These are phyloP conservation scores for Mirza zaza DNA, from an alignment of 2,113 vertebrate species.

Conservation along the genomic window DNA sequence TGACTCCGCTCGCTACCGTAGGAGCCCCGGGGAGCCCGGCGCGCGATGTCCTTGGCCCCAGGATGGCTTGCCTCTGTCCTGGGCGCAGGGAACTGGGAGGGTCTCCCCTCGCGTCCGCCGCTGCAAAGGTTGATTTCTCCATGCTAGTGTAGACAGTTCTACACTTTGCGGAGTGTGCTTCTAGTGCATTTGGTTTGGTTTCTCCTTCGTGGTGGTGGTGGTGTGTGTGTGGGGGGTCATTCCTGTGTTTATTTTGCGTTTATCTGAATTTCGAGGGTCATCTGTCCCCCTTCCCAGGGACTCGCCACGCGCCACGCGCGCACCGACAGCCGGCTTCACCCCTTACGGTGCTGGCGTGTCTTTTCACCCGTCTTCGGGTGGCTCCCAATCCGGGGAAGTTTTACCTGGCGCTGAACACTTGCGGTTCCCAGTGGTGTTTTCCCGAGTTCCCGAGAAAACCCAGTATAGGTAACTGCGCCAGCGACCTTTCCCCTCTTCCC, in stretches of 20 bases:
- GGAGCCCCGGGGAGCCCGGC: not conserved
- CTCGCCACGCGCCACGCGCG: not conserved
- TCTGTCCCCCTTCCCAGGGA: not conserved
- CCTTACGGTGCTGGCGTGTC: not conserved
- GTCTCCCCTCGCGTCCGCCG: not conserved
- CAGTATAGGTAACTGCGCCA: not conserved
- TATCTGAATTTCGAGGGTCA: not conserved
- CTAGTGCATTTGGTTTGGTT: not conserved
- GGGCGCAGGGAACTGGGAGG: not conserved
- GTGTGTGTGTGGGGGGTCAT: not conserved
- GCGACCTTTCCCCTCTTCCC: not conserved
- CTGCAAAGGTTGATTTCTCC: not conserved
- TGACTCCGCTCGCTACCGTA: not conserved
- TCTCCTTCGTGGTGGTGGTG: not conserved
- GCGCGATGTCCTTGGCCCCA: not conserved
- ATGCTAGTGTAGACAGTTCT: not conserved
- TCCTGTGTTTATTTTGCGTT: not conserved
- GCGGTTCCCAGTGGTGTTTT: not conserved
- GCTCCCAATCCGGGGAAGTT: slow-evolving; percentile 48
- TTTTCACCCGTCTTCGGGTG: not conserved
- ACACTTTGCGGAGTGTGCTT: not conserved
- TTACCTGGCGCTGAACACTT: not conserved
- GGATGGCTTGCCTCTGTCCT: not conserved
- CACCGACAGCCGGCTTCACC: not conserved
- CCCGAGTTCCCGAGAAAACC: not conserved